These are phyloP conservation scores for Trididemnum clinides DNA, from an alignment of 23 tunicate genomes.

Conservation along the genomic window DNA sequence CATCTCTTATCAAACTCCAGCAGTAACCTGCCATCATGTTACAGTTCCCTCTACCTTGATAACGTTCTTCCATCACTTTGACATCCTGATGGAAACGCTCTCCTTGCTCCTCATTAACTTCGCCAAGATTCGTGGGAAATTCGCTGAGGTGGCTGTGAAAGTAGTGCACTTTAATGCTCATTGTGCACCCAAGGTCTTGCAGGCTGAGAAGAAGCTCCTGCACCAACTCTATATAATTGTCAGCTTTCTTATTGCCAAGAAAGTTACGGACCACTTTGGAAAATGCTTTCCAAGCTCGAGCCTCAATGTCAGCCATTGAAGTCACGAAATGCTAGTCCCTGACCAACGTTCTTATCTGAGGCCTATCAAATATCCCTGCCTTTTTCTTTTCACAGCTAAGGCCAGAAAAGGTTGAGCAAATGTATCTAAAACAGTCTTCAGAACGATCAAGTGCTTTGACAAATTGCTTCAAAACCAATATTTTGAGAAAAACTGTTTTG, in stretches of 20 bases:
- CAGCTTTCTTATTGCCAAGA: slow-evolving; percentile 39
- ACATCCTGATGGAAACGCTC: no score
- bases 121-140: slow-evolving; percentile 22
- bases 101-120: slow-evolving; percentile 24
- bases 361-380: slow-evolving; percentile 34
- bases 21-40: no score
- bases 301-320: slow-evolving; percentile 32
- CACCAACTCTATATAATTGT: slow-evolving; percentile 22
- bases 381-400: slow-evolving; percentile 41
- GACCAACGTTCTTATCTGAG: slow-evolving; percentile 33
- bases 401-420: slow-evolving; percentile 30
- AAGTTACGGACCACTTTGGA: slow-evolving; percentile 30
- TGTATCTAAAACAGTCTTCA: slow-evolving; percentile 31
- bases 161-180: slow-evolving; percentile 32
- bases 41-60: no score
- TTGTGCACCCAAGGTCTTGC: slow-evolving; percentile 11
- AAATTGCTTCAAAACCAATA: slow-evolving; percentile 30
- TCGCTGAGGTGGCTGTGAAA: slow-evolving; percentile 41
- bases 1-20: no score
- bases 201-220: slow-evolving; percentile 37
- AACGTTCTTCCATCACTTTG: no score
- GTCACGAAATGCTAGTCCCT: slow-evolving; percentile 25
- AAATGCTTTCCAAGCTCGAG: slow-evolving; percentile 43
- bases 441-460: slow-evolving; percentile 27
- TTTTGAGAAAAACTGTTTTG: no score